Evolutionary conservation across 1,140 invertebrate genomes (phyloP).

Genomic region (Charaxes varanes): DNA sequence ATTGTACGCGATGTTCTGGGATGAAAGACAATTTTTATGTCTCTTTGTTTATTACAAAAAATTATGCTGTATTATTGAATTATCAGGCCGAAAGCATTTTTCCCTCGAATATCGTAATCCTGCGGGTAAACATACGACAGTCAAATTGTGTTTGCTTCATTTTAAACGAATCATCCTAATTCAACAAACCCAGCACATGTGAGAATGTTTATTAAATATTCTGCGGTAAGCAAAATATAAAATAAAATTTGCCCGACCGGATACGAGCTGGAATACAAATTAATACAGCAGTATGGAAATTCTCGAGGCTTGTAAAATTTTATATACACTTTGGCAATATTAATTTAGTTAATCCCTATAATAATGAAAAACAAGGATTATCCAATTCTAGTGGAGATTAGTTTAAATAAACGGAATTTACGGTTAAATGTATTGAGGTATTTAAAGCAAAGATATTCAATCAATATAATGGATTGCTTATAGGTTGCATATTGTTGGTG

Average conservation of each 20-base stretch:
- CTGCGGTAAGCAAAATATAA: conserved; percentile 6
- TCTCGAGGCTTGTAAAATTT: not conserved
- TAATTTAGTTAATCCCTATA: too few relatives aligned
- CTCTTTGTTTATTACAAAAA: too few relatives aligned
- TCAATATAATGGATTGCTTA: too few relatives aligned
- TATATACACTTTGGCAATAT: not conserved
- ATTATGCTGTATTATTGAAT: not conserved
- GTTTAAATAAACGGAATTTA: too few relatives aligned
- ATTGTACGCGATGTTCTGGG: too few relatives aligned
- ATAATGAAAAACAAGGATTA: too few relatives aligned
- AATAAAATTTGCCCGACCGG: conserved; percentile 1
- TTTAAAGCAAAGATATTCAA: too few relatives aligned
- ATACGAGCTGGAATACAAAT: not conserved
- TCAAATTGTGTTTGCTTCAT: conserved; percentile 9
- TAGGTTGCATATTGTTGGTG: too few relatives aligned
- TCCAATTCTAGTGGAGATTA: too few relatives aligned
- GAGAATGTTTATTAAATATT: conserved; percentile 1
- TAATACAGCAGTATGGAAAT: conserved; percentile 2
- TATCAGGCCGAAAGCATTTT: too few relatives aligned
- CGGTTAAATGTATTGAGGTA: too few relatives aligned
- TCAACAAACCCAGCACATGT: conserved; percentile 2
- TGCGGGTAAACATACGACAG: not conserved
- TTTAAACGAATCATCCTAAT: conserved; percentile 11
- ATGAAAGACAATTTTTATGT: too few relatives aligned
- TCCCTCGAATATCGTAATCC: not conserved